These are phyloP conservation scores for Cololabis saira DNA, from an alignment of 2,113 vertebrate species.

Conservation along the genomic window DNA sequence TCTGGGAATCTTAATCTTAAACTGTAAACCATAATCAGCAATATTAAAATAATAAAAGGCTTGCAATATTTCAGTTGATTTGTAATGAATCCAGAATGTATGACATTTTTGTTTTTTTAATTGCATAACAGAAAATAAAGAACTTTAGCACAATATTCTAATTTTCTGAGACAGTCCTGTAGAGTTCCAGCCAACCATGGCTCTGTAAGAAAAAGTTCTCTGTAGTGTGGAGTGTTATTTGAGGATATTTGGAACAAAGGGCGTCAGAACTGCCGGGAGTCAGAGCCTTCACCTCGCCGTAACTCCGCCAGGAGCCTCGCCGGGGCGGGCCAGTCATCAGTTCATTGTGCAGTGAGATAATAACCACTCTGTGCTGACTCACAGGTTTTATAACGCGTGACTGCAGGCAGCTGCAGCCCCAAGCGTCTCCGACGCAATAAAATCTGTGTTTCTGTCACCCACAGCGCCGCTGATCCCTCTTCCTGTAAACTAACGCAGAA, in stretches of 20 bases:
- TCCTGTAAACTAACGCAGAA: not conserved
- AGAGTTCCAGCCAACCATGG: too few species aligned
- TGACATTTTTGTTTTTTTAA: too few species aligned
- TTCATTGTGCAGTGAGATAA: conserved; percentile 17
- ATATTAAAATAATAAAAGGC: too few species aligned
- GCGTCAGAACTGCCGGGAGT: conserved; percentile 15
- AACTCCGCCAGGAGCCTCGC: conserved; percentile 51
- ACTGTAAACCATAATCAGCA: too few species aligned
- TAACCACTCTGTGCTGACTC: conserved; percentile 31
- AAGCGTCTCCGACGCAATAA: conserved; percentile 8
- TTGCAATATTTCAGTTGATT: too few species aligned
- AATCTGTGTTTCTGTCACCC: conserved; percentile 9
- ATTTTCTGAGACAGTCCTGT: too few species aligned
- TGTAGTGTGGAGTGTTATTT: too few species aligned
- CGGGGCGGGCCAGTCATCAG: conserved; percentile 28
- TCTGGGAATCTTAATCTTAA: too few species aligned
- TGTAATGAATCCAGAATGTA: too few species aligned
- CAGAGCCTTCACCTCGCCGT: conserved; percentile 43
- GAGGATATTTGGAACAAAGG: not conserved
- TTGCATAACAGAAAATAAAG: too few species aligned
- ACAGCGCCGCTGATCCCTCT: not conserved
- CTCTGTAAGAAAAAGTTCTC: too few species aligned
- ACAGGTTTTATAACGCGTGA: conserved; percentile 44
- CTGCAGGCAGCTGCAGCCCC: conserved; percentile 27
- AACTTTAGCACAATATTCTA: too few species aligned